Conservation (phyloP, 2,797 vertebrate genomes). For the Denticeps clupeoides region DNA sequence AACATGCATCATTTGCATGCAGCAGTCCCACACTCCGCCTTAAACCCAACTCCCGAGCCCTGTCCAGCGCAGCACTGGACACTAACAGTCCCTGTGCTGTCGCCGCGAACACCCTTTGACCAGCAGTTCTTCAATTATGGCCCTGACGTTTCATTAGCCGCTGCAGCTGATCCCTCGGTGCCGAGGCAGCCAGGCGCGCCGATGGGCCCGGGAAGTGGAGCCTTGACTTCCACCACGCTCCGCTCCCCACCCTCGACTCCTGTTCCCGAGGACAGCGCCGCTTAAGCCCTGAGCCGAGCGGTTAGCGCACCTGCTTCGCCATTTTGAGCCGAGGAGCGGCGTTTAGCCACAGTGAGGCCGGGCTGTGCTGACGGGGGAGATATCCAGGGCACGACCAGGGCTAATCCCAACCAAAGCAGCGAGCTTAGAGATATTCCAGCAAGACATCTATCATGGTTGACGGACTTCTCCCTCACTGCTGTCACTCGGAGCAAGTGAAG, state of each 20-base stretch:
- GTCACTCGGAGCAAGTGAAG: slow-evolving; percentile 58
- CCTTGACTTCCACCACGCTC: not conserved
- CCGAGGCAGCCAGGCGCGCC: slow-evolving; percentile 50
- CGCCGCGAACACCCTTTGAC: slow-evolving; percentile 35
- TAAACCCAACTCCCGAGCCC: not conserved
- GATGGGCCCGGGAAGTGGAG: slow-evolving; percentile 2
- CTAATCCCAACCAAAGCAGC: slow-evolving; percentile 24
- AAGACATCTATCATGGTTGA: slow-evolving; percentile 43
- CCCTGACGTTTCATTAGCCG: slow-evolving; percentile 69
- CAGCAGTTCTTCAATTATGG: slow-evolving; percentile 58
- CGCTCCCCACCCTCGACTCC: not conserved
- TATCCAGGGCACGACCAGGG: slow-evolving; percentile 7
- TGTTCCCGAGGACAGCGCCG: slow-evolving; percentile 2
- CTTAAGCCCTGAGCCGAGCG: slow-evolving; percentile 3
- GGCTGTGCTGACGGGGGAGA: slow-evolving; percentile 6
- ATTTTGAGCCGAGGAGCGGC: not conserved
- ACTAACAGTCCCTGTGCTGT: slow-evolving; percentile 46
- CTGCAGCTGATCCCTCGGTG: slow-evolving; percentile 65
- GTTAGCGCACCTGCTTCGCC: not conserved
- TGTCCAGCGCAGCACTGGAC: not conserved
- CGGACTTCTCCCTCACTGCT: slow-evolving; percentile 55
- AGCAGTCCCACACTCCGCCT: too few relatives aligned
- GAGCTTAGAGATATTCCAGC: slow-evolving; percentile 23
- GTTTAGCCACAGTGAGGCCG: slow-evolving; percentile 4
- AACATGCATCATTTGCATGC: too few relatives aligned